Evolutionary conservation across 2,888 invertebrate species (phyloP), one percentile per base, ranked within the genome.

Genomic region (Synergus itoensis): DNA sequence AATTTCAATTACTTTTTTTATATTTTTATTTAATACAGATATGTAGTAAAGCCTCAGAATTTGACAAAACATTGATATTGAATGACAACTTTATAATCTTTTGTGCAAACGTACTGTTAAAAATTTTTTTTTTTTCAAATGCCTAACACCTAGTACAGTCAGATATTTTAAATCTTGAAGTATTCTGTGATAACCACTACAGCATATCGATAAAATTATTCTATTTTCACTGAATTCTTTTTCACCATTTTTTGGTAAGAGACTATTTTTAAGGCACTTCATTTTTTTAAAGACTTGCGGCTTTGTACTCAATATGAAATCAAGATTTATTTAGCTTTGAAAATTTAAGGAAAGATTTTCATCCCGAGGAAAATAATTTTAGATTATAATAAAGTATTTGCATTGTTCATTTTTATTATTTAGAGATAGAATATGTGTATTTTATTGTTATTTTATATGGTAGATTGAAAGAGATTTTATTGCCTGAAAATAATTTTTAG

Each of bases 101-200:
- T 57, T 57, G 53, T 53, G 3, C 18, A 57, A 57, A 9, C 9
- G n/a, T 16, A 18, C 3, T 57, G 36, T 36, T 36, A 36, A 36
- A 36, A 36, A 36, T 3, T 3, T 4, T 36, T 36, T 36, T 36
- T 4, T 36, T 36, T 36, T 36, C 5, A 36, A 36, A 36, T 5
- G 18, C 53, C 53, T 57, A 57, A 57, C 53, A 57, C 18, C 53
- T 57, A 36, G 36, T 36, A 18, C 18, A 57, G 53, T 57, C 53
- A 18, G 18, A 57, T 57, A 57, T 18, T 57, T 57, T 57, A 18
- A 57, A 57, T 18, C 53, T 57, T 57, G 18, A 57, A 64, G 40
- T 64, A 40, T 28, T 63, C 63, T 64, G 63, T 64, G 63, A 62
- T 62, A 62, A 62, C 21, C 62, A 14, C 62, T n/a, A 28, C 16